Conservation (phyloP, 2,888 invertebrate genomes). For the Drosophila niveifrons region DNA sequence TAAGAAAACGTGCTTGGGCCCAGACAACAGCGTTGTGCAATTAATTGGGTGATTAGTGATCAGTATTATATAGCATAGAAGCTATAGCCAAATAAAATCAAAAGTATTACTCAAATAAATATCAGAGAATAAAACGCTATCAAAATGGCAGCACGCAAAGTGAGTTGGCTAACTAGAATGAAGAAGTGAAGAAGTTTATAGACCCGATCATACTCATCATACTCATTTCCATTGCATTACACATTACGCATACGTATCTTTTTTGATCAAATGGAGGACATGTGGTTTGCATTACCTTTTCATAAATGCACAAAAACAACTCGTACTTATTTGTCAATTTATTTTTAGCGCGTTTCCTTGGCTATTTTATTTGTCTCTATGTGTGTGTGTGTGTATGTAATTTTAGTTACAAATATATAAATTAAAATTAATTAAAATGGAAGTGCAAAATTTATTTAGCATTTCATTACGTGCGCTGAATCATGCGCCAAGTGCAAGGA, state of each 20-base stretch:
- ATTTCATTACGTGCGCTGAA: slow-evolving; percentile 71
- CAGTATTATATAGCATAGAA: slow-evolving; percentile 55
- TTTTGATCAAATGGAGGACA: slow-evolving; percentile 68
- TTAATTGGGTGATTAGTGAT: slow-evolving; percentile 61
- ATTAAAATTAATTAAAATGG: slow-evolving; percentile 80
- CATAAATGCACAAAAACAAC: slow-evolving; percentile 43
- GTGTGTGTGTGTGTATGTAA: no score
- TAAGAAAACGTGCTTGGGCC: slow-evolving; percentile 44
- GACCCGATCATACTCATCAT: slow-evolving; percentile 20
- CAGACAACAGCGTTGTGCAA: slow-evolving; percentile 53
- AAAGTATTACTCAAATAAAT: slow-evolving; percentile 39
- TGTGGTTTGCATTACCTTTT: slow-evolving; percentile 79
- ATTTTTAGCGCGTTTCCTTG: slow-evolving; percentile 65
- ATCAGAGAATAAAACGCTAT: not conserved
- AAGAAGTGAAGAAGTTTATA: not conserved
- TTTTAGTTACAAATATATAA: slow-evolving; percentile 77
- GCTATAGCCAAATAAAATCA: slow-evolving; percentile 5
- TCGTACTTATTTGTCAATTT: slow-evolving; percentile 63
- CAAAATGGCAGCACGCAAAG: slow-evolving; percentile 80
- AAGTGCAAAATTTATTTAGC: slow-evolving; percentile 78
- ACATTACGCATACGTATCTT: slow-evolving; percentile 17
- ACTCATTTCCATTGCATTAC: slow-evolving; percentile 50
- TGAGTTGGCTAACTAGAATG: slow-evolving; percentile 59
- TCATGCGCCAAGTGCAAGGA: slow-evolving; percentile 46
- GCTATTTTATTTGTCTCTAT: slow-evolving; percentile 16